Evolutionary conservation across 2,888 invertebrate species (phyloP).

Genomic region (Stenichneumon culpator): DNA sequence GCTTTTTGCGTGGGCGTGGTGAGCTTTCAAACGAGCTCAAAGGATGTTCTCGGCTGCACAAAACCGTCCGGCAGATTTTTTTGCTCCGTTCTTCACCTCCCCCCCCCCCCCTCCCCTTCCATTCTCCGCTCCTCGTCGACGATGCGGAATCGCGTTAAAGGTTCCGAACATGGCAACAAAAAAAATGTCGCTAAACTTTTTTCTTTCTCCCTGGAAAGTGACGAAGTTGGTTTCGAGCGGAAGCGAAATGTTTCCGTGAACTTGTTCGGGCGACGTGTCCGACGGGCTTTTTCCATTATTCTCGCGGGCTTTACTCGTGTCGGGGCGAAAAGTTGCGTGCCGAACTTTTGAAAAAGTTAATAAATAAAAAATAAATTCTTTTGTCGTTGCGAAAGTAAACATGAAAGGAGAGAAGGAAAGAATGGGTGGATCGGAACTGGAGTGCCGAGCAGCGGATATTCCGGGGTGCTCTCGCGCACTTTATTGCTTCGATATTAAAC

Average conservation of each 20-base stretch:
- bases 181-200: neutral
- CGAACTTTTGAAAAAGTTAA: neutral
- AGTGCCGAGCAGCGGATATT: constrained; percentile 42
- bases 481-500: constrained; percentile 80
- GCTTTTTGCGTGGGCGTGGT: constrained; percentile 36
- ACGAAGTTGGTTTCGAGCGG: neutral
- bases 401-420: constrained; percentile 7
- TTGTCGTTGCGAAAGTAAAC: neutral
- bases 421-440: constrained; percentile 68
- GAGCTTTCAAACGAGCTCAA: constrained; percentile 55
- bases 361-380: constrained; percentile 6
- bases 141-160: neutral
- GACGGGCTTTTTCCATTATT: neutral
- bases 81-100: neutral
- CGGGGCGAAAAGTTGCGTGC: neutral
- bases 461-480: constrained; percentile 63
- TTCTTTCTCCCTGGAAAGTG: neutral
- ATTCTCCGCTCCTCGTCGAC: neutral
- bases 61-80: constrained; percentile 13
- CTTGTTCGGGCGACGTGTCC: neutral
- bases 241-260: neutral
- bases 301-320: neutral
- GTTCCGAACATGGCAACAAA: neutral
- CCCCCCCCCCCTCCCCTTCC: neutral
- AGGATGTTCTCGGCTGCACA: constrained; percentile 35